These are phyloP conservation scores for Pammene aurita DNA, from an alignment of 2,888 invertebrate genomes.

Conservation along the genomic window DNA sequence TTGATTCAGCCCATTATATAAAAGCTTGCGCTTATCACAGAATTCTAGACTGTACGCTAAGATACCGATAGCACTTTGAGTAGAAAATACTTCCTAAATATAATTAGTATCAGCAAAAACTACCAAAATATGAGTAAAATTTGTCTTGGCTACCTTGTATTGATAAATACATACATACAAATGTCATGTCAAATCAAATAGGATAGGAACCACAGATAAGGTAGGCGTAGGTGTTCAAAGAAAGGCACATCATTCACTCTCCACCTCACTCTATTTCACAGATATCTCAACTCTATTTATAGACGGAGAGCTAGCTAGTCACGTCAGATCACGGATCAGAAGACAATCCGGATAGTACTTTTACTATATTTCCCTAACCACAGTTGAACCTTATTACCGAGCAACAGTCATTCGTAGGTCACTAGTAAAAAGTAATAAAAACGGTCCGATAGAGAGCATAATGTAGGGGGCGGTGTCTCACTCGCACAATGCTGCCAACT, in stretches of 20 bases:
- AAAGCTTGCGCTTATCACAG: not conserved
- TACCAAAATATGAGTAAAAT: constrained; percentile 13
- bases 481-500: too few relatives aligned
- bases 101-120: constrained; percentile 11
- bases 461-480: too few relatives aligned
- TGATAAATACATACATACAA: constrained; percentile 32
- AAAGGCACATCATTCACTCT: not conserved
- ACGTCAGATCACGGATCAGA: too few relatives aligned
- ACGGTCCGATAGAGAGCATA: too few relatives aligned
- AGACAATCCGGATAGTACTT: too few relatives aligned
- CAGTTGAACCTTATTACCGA: too few relatives aligned
- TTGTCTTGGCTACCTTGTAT: constrained; percentile 18
- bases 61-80: not conserved
- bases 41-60: not conserved
- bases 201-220: not conserved
- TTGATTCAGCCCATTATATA: constrained; percentile 26
- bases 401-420: too few relatives aligned
- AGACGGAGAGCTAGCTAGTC: too few relatives aligned
- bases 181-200: constrained; percentile 10
- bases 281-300: too few relatives aligned
- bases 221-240: not conserved
- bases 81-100: constrained; percentile 9
- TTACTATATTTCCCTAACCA: too few relatives aligned
- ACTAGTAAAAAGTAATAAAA: too few relatives aligned
- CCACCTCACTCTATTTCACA: not conserved